Conservation (phyloP, 2,113 vertebrate genomes). For the Charina bottae region DNA sequence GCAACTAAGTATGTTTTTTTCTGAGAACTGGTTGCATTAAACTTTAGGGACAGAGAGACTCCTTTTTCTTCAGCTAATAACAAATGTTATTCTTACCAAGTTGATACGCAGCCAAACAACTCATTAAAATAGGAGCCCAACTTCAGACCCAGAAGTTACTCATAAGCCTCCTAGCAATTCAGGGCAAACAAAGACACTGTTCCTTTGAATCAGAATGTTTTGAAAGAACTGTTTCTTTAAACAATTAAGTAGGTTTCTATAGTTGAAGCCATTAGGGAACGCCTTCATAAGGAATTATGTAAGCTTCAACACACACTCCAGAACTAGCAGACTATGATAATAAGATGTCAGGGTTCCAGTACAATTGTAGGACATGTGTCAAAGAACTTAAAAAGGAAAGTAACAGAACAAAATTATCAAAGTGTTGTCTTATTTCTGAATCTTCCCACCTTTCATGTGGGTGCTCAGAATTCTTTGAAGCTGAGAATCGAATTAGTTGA, state of each 20-base stretch:
- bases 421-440: constrained; percentile 22
- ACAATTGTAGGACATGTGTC: constrained; percentile 14
- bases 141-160: constrained; percentile 7
- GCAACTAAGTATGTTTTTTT: background rate
- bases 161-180: background rate
- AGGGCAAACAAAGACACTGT: background rate
- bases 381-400: background rate
- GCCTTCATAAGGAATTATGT: background rate
- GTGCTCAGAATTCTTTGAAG: constrained; percentile 39
- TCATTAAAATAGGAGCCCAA: constrained; percentile 3
- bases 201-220: background rate
- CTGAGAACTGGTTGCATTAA: background rate
- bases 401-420: background rate
- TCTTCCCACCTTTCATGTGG: background rate
- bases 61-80: constrained; percentile 5
- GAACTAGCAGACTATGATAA: constrained; percentile 9
- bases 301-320: background rate
- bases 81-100: constrained; percentile 11
- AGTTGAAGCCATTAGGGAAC: background rate
- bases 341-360: background rate
- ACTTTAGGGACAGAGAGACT: background rate
- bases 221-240: background rate
- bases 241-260: background rate
- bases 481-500: constrained; percentile 51
- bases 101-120: background rate